Base-by-base conservation (phyloP, 2,888 invertebrate species). In the Drosophila infuscata region DNA sequence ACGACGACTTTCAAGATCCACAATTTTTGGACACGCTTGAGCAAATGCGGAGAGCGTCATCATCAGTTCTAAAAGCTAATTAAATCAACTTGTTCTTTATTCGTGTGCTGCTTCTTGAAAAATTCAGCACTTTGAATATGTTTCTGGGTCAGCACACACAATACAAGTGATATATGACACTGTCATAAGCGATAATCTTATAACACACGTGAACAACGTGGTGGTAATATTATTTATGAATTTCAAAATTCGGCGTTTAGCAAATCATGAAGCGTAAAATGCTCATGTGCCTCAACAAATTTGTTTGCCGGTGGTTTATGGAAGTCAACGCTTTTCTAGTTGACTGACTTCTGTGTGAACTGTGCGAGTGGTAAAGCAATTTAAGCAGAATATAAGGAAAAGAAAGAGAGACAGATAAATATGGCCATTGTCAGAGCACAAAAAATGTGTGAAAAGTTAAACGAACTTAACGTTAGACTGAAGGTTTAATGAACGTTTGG, bases 61-160 rank as follows among this genome's bases (percentile, higher is more conserved):
- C 38, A 38, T 52, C 48, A 62, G 63, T 70, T 72, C 64, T 41
- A 29, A 57, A 68, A 73, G 74, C 81, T 84, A 82, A 89, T 86
- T 89, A 80, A 86, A 88, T 84, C 62, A 72, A 75, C 64, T 74
- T 72, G 58, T 67, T 62, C 61, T 70, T 68, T 68, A 67, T 66
- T 70, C 54, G 77, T 63, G 57, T 51, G 75, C 67, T 62, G 61
- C 66, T 54, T 58, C 52, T 67, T 70, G 69, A 74, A 70, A 84
- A 76, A 48, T 59, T 41, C 43, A 51, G 29, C 52, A 57, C 41
- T 66, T 60, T 56, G 56, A 71, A 69, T 82, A 41, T 64, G 53
- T 81, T 84, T 88, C 79, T 84, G 88, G 85, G 89, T 89, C 88
- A 78, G 70, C 78, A 71, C 74, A 67, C 89, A 87, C 77, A 60